These are phyloP conservation scores for Copsychus sechellarum DNA, from an alignment of 2,113 vertebrate species.

Conservation along the genomic window DNA sequence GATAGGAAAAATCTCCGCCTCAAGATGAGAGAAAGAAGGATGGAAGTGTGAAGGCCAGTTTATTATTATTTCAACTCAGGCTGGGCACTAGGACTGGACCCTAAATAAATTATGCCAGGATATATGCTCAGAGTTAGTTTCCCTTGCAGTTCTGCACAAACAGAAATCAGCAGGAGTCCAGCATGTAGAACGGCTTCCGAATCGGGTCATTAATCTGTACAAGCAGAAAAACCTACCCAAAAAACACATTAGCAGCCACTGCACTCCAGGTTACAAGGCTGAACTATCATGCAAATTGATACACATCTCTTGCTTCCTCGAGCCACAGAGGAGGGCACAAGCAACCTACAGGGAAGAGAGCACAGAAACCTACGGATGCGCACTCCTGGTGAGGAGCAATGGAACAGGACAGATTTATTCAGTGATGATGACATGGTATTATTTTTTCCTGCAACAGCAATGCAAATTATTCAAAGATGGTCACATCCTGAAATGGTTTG, in stretches of 20 bases:
- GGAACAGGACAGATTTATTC: background rate
- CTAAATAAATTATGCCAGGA: slow-evolving; percentile 3
- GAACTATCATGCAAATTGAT: slow-evolving; percentile 26
- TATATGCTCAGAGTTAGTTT: slow-evolving; percentile 3
- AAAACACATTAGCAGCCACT: slow-evolving; percentile 37
- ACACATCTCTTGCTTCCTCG: background rate
- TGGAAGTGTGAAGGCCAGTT: background rate
- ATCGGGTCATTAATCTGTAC: slow-evolving; percentile 56
- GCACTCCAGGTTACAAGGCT: slow-evolving; percentile 24
- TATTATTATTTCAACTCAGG: background rate
- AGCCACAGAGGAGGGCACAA: background rate
- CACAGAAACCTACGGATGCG: background rate
- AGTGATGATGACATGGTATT: background rate
- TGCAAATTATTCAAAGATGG: background rate
- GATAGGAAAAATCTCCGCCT: background rate
- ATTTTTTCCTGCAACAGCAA: background rate
- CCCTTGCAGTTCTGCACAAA: slow-evolving; percentile 3
- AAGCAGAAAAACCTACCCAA: slow-evolving; percentile 51
- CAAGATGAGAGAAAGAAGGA: background rate
- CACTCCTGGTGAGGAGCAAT: background rate
- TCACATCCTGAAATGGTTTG: background rate
- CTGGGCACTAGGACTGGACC: background rate
- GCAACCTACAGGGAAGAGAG: background rate
- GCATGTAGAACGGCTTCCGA: background rate
- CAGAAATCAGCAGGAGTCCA: slow-evolving; percentile 22